These are phyloP conservation scores for Bimastos eiseni DNA, from an alignment of 2,888 invertebrate species.

Conservation along the genomic window DNA sequence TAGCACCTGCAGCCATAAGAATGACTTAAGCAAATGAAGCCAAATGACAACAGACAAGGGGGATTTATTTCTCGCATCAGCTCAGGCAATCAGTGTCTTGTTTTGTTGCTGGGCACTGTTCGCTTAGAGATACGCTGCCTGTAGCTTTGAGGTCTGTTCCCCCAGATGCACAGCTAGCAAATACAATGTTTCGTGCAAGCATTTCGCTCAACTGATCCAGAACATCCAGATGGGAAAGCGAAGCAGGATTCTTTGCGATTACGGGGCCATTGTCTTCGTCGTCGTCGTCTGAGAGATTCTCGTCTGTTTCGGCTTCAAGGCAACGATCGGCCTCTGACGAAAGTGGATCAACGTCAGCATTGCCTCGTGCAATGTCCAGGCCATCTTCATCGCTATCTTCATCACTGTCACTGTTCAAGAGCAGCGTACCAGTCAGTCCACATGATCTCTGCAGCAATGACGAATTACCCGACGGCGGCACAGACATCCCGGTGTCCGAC, in stretches of 20 bases:
- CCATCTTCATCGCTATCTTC: constrained; percentile 25
- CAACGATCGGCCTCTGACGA: constrained; percentile 34
- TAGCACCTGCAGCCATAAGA: neutral
- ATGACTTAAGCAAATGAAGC: constrained; percentile 24
- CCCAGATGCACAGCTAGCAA: neutral
- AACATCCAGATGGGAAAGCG: constrained; percentile 15
- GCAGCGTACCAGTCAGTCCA: constrained; percentile 8
- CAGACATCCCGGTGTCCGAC: neutral
- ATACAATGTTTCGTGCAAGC: constrained; percentile 24
- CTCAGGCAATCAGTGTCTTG: constrained; percentile 3
- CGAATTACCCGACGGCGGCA: neutral
- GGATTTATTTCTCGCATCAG: neutral
- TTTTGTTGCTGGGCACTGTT: neutral
- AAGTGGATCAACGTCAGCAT: constrained; percentile 27
- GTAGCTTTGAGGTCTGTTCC: neutral
- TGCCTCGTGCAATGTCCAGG: neutral
- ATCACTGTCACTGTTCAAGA: constrained; percentile 29
- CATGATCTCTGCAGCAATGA: neutral
- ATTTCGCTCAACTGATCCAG: constrained; percentile 23
- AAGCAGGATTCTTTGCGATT: neutral
- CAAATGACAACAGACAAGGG: neutral
- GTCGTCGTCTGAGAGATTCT: constrained; percentile 10
- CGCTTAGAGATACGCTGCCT: neutral
- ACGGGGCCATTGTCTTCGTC: neutral
- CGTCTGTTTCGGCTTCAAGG: constrained; percentile 33